Conservation (phyloP, 2,113 vertebrate genomes). For the Psittacus erithacus region DNA sequence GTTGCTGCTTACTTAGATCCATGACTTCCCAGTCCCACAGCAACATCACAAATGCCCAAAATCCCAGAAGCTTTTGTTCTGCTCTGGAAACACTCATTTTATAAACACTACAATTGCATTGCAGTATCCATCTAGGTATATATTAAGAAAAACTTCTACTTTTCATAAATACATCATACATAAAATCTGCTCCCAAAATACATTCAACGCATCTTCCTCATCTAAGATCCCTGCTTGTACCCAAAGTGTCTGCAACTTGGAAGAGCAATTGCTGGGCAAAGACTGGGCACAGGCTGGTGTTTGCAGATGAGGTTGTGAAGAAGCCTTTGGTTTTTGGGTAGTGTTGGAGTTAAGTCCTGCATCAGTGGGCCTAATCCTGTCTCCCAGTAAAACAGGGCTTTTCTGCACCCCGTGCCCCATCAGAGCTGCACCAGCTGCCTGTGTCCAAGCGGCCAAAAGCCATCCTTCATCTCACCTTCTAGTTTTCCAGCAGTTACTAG, state of each 20-base stretch:
- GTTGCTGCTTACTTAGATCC: background rate
- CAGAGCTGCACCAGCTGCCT: background rate
- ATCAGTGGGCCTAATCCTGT: background rate
- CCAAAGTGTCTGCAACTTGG: background rate
- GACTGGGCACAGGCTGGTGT: background rate
- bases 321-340: background rate
- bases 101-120: constrained; percentile 18
- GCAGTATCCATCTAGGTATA: background rate
- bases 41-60: background rate
- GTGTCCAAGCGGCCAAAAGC: background rate
- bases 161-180: constrained; percentile 42
- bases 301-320: background rate
- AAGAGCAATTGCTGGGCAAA: background rate
- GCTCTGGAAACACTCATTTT: constrained; percentile 2
- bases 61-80: background rate
- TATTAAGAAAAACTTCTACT: background rate
- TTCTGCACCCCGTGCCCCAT: background rate
- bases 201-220: constrained; percentile 35
- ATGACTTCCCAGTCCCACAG: background rate
- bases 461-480: background rate
- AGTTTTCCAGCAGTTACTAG: background rate
- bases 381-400: background rate
- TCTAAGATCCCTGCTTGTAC: background rate
- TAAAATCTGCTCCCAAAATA: constrained; percentile 29
- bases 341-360: background rate